Percentiles rank a stretch among this genome's conserved stretches.
Conservation (phyloP, 2,113 vertebrate genomes). For the Mustelus asterias region DNA sequence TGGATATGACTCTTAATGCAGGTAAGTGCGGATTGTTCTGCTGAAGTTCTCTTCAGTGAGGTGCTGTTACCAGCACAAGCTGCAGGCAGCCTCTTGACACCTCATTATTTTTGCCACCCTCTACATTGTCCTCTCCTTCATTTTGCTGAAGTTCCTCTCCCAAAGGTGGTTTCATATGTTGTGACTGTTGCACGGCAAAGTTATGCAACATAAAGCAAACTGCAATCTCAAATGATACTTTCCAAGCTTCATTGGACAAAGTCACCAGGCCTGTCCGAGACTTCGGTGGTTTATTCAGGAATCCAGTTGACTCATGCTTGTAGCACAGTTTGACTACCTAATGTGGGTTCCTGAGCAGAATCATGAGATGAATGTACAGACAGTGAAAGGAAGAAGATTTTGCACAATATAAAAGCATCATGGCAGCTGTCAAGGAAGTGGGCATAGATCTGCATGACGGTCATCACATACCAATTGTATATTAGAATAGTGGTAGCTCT, state of each 20-base stretch:
- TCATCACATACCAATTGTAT: neutral
- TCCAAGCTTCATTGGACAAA: neutral
- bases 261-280: neutral
- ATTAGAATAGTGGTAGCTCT: neutral
- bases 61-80: neutral
- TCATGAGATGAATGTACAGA: neutral
- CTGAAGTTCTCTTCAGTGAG: neutral
- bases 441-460: neutral
- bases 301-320: neutral
- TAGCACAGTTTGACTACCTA: neutral
- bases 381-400: neutral
- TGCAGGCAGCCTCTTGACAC: too few species aligned
- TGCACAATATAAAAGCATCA: neutral
- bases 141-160: neutral
- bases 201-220: neutral
- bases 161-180: neutral
- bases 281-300: neutral
- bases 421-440: neutral
- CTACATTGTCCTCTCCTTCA: neutral
- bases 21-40: neutral
- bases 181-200: neutral
- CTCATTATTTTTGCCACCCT: neutral
- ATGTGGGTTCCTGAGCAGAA: neutral
- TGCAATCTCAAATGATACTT: neutral
- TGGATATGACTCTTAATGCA: neutral